Conservation (phyloP, 1,140 invertebrate genomes). For the Leptinotarsa defecta region DNA sequence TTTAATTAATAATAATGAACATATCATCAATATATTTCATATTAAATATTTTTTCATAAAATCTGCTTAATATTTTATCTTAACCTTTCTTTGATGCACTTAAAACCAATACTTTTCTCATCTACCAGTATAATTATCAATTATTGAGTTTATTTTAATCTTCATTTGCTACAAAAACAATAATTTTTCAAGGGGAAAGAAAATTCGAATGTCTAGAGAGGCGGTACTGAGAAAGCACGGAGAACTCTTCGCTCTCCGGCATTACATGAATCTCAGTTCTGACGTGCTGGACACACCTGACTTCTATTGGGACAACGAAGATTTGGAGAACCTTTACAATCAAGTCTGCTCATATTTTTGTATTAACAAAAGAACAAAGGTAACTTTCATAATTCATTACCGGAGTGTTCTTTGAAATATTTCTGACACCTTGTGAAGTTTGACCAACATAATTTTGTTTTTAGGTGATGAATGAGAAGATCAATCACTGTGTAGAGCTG, state of each 20-base stretch:
- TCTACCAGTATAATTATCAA: too few relatives aligned
- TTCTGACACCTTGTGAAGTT: not conserved
- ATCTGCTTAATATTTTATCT: too few relatives aligned
- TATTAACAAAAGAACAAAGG: conserved; percentile 80
- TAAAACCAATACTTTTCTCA: too few relatives aligned
- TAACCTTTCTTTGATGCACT: too few relatives aligned
- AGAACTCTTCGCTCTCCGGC: conserved; percentile 85
- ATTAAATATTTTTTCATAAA: too few relatives aligned
- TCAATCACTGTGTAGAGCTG: conserved; percentile 90
- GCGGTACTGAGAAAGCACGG: conserved; percentile 88
- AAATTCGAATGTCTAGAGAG: conserved; percentile 69
- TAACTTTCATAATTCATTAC: conserved; percentile 48
- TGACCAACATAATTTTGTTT: conserved; percentile 36
- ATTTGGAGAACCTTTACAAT: conserved; percentile 81
- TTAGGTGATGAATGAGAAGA: conserved; percentile 92
- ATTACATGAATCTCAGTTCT: conserved; percentile 89
- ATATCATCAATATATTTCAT: too few relatives aligned
- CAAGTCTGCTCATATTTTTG: conserved; percentile 82
- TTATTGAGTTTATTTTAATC: not conserved
- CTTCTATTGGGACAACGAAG: conserved; percentile 95
- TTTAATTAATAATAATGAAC: too few relatives aligned
- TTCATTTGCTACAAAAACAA: not conserved
- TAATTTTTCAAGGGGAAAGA: conserved; percentile 58
- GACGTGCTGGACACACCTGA: conserved; percentile 93
- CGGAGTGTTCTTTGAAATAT: not conserved